Evolutionary conservation across 2,113 vertebrate genomes (phyloP), one percentile per base, ranked within the genome.

Genomic region (Urocynchramus pylzowi): DNA sequence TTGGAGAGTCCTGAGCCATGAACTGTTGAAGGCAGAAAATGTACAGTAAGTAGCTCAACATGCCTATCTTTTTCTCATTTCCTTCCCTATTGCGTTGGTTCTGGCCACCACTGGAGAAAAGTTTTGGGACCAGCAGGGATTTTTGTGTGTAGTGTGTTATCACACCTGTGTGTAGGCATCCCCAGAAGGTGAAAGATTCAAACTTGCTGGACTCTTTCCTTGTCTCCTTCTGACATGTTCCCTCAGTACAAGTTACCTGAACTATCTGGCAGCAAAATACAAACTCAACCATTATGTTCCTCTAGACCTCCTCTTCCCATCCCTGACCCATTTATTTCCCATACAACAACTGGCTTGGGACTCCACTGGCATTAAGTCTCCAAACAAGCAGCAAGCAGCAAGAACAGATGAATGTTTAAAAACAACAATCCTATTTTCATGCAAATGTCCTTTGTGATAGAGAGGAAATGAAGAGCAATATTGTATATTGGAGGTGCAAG

Each of bases 371-470:
- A 0, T 44, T 42, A 47, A 47, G 2, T 27, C 60, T 80, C 71
- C 49, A 45, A 70, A 71, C 0, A 4, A 52, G 30, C 4, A 49
- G 13, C 28, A 64, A 68, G 22, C 16, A 78, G 70, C 39, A 85
- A 81, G 63, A 91, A 16, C 16, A 63, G 80, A 91, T 24, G 67
- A 84, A 81, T 79, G 49, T 68, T 92, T 90, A 63, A 71, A 84
- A 84, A 2, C 21, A 18, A 19, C 2, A 0, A 74, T 64, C 26
- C 21, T 82, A 69, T 94, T 95, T 93, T 92, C 44, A 73, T 53
- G 76, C 60, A 96, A 76, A 87, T 87, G 33, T 35, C 77, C 53
- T 87, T 19, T 64, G 47, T 1, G 2, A 49, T 33, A 76, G 60
- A 27, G 8, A 65, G 88, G 65, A 86, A 81, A 92, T 65, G 12